Percentiles rank a stretch among this genome's conserved stretches.
phyloP scores from a whole-genome alignment of 37 sponge, comb jelly and placozoan species.

The Spongilla lacustris region DNA sequence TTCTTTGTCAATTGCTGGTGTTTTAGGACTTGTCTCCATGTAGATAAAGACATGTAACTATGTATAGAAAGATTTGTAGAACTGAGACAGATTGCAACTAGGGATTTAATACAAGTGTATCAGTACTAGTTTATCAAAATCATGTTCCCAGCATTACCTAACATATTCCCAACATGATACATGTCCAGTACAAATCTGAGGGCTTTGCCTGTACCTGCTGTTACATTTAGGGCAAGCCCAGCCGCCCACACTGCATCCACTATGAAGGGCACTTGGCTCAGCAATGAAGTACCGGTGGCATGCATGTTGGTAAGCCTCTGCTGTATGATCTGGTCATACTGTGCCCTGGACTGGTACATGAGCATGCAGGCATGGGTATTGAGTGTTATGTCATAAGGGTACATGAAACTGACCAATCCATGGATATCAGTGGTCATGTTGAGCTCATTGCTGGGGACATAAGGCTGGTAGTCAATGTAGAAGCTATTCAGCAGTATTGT shows the following conservation, averaged over 20 bases:
- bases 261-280: slow-evolving; percentile 10
- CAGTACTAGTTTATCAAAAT: too few species aligned
- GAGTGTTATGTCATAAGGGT: not conserved
- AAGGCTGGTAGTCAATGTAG: slow-evolving; percentile 51
- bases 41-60: too few species aligned
- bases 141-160: too few species aligned
- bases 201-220: not conserved
- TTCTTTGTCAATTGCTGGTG: too few species aligned
- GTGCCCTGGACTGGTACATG: not conserved
- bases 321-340: slow-evolving; percentile 4
- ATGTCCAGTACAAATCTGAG: too few species aligned
- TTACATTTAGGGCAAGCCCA: slow-evolving; percentile 53
- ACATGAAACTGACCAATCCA: slow-evolving; percentile 8
- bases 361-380: not conserved
- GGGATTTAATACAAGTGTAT: too few species aligned
- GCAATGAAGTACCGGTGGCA: not conserved
- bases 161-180: too few species aligned
- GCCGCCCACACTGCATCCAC: slow-evolving; percentile 70
- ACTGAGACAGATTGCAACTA: too few species aligned
- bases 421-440: slow-evolving; percentile 4
- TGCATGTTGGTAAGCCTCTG: not conserved
- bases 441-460: slow-evolving; percentile 1
- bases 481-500: slow-evolving; percentile 28
- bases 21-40: too few species aligned
- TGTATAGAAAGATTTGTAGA: too few species aligned